phyloP scores from a whole-genome alignment of 2,888 invertebrate species.

The Melanophora roralis region DNA sequence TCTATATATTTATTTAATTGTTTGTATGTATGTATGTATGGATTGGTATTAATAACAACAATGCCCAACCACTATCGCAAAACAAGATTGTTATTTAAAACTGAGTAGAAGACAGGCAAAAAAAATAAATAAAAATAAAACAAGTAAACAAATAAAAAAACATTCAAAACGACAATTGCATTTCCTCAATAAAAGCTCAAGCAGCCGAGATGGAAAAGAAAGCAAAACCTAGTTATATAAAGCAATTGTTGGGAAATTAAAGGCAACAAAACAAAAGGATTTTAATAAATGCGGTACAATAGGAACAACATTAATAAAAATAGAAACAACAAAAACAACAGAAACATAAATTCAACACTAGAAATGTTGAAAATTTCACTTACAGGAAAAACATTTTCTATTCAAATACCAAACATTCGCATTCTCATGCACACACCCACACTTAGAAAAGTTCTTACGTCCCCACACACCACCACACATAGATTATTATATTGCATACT shows the following conservation, averaged over 20 bases:
- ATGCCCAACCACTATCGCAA: not conserved
- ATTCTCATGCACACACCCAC: not conserved
- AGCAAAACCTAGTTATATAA: constrained; percentile 36
- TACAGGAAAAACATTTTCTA: constrained; percentile 55
- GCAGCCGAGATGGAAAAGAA: constrained; percentile 11
- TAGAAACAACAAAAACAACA: not conserved
- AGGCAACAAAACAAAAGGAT: constrained; percentile 60
- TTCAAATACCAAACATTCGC: constrained; percentile 41
- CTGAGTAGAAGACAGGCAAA: constrained; percentile 6
- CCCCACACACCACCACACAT: not conserved
- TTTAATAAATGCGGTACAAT: constrained; percentile 57
- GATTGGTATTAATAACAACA: constrained; percentile 31
- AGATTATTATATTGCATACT: too few species aligned
- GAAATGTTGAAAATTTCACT: constrained; percentile 46
- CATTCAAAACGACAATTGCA: constrained; percentile 61
- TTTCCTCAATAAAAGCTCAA: constrained; percentile 59
- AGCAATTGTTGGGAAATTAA: constrained; percentile 62
- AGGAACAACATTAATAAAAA: constrained; percentile 26
- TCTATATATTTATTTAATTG: constrained; percentile 6
- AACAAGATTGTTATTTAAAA: constrained; percentile 30
- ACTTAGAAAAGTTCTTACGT: not conserved
- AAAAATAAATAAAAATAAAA: constrained; percentile 44
- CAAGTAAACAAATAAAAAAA: too few species aligned
- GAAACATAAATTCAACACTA: constrained; percentile 23
- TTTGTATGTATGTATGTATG: not conserved